Conservation (phyloP, 2,113 vertebrate species). For the Lethenteron reissneri region DNA sequence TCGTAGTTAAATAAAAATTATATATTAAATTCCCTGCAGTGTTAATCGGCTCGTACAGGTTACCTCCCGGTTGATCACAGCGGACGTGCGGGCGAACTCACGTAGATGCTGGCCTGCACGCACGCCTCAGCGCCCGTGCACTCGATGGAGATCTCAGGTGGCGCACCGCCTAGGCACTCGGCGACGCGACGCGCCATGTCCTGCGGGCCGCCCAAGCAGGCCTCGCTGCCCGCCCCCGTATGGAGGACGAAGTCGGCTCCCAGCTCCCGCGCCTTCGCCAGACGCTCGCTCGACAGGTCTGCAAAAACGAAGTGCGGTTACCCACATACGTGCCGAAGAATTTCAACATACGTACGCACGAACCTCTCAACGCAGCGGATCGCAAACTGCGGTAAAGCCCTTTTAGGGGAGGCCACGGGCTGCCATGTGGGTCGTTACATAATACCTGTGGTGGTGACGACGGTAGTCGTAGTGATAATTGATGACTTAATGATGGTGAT, state of each 20-base stretch:
- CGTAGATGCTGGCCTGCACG: slow-evolving; percentile 64
- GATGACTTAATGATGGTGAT: no score
- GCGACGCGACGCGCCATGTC: slow-evolving; percentile 37
- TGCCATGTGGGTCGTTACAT: no score
- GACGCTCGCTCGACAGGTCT: slow-evolving; percentile 48
- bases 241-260: slow-evolving; percentile 47
- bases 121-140: slow-evolving; percentile 51
- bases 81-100: slow-evolving; percentile 21
- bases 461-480: no score
- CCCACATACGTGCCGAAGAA: not conserved
- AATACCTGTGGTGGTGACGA: no score
- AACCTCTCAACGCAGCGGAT: no score
- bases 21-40: no score
- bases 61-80: no score
- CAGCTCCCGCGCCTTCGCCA: slow-evolving; percentile 52
- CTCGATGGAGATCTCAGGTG: slow-evolving; percentile 56
- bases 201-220: slow-evolving; percentile 15
- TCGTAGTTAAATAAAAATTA: no score
- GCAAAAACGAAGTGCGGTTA: not conserved
- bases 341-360: no score
- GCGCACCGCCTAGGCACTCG: slow-evolving; percentile 32
- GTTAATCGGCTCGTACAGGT: no score
- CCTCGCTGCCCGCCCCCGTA: slow-evolving; percentile 23
- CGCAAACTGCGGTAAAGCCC: no score
- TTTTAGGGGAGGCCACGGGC: no score